phyloP scores from a whole-genome alignment of 2,797 vertebrate genomes.

The Gallinago nigripennis region DNA sequence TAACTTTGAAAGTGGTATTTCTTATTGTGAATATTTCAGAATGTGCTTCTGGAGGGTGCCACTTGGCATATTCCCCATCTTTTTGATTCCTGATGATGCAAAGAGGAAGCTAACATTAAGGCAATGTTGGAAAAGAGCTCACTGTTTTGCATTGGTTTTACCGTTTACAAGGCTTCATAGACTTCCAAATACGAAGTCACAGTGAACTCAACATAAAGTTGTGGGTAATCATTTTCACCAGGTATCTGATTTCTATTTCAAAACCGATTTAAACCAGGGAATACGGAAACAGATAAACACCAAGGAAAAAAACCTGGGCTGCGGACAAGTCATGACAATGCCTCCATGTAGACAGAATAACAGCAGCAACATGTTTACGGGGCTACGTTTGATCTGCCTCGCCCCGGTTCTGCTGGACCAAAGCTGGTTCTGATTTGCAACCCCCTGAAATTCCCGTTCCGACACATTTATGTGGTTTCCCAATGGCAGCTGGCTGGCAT shows the following conservation, averaged over 20 bases:
- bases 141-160: background rate
- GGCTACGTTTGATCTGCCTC: background rate
- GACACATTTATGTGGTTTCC: background rate
- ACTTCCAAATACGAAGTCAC: background rate
- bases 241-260: background rate
- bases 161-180: background rate
- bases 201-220: background rate
- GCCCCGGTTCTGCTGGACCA: background rate
- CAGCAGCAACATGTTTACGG: background rate
- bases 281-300: background rate
- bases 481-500: background rate
- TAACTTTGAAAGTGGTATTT: background rate
- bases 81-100: background rate
- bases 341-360: background rate
- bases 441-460: background rate
- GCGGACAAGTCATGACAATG: background rate
- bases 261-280: background rate
- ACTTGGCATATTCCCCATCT: background rate
- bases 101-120: background rate
- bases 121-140: background rate
- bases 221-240: background rate
- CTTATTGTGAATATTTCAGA: background rate
- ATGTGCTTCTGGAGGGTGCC: background rate
- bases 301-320: background rate
- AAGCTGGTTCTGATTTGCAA: conserved; percentile 31